A percentile compares a stretch with the other conserved stretches of the same genome.
These are phyloP conservation scores for Pterocles gutturalis DNA, from an alignment of 2,113 vertebrate species.

Conservation along the genomic window DNA sequence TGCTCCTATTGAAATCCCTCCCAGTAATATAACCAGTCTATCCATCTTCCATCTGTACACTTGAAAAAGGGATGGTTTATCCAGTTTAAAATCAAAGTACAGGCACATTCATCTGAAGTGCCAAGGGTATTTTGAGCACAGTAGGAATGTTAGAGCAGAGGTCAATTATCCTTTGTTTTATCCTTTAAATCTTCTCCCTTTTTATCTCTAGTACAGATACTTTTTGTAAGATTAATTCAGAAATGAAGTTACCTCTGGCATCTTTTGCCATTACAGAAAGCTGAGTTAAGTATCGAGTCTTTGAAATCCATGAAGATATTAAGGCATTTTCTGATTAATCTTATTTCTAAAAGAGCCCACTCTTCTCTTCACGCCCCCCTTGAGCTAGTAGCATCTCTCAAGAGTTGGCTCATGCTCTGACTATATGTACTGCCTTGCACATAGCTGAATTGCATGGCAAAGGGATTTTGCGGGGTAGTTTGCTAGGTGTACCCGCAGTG, in stretches of 20 bases:
- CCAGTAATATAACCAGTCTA: background rate
- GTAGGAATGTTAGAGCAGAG: constrained; percentile 22
- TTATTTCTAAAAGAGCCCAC: background rate
- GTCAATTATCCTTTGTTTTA: constrained; percentile 53
- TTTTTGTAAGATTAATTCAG: constrained; percentile 28
- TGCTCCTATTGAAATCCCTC: background rate
- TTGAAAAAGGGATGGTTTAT: constrained; percentile 32
- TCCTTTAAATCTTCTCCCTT: constrained; percentile 26
- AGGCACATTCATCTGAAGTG: constrained; percentile 29
- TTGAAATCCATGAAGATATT: constrained; percentile 22
- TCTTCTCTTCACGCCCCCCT: background rate
- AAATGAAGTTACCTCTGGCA: constrained; percentile 28
- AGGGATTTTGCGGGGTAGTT: background rate
- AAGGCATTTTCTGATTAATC: background rate
- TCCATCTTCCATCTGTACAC: background rate
- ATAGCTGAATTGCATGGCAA: background rate
- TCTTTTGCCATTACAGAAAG: constrained; percentile 4
- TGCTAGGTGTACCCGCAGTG: background rate
- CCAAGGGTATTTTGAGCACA: constrained; percentile 21
- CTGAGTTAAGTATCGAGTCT: background rate
- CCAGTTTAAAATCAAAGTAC: constrained; percentile 47
- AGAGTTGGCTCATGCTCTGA: background rate
- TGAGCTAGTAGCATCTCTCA: background rate
- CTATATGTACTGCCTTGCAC: background rate
- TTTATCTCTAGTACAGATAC: constrained; percentile 20